These are phyloP conservation scores for Torymus auratus DNA, from an alignment of 2,888 invertebrate genomes.

Conservation along the genomic window DNA sequence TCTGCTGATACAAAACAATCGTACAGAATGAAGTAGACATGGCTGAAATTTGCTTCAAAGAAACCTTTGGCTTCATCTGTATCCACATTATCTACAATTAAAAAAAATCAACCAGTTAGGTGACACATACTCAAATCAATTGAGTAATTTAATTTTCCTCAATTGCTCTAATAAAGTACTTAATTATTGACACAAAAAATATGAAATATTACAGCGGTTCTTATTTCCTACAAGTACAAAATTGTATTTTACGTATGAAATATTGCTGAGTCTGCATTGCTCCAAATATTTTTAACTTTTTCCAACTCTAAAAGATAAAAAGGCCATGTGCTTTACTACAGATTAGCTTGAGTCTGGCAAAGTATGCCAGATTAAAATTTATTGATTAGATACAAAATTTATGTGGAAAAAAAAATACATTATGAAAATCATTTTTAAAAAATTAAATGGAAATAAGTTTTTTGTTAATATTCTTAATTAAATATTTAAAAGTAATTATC, in stretches of 20 bases:
- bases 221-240: neutral
- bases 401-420: neutral
- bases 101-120: constrained; percentile 52
- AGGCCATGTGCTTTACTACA: constrained; percentile 42
- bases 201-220: neutral
- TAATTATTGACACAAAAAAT: neutral
- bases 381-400: constrained; percentile 10
- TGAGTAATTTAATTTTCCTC: constrained; percentile 27
- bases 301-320: constrained; percentile 28
- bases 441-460: too few relatives aligned
- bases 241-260: constrained; percentile 6
- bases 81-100: constrained; percentile 90
- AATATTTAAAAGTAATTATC: too few relatives aligned
- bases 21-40: constrained; percentile 96
- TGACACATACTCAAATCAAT: neutral
- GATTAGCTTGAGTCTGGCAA: constrained; percentile 9
- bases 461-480: too few relatives aligned
- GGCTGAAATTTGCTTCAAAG: constrained; percentile 96
- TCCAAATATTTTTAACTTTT: neutral
- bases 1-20: constrained; percentile 96
- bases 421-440: too few relatives aligned
- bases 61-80: constrained; percentile 92
- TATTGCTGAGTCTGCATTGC: too few relatives aligned
- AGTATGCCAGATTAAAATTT: constrained; percentile 1
- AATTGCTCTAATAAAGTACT: neutral